Conservation (phyloP, 1,140 invertebrate genomes). For the Phthorimaea operculella region DNA sequence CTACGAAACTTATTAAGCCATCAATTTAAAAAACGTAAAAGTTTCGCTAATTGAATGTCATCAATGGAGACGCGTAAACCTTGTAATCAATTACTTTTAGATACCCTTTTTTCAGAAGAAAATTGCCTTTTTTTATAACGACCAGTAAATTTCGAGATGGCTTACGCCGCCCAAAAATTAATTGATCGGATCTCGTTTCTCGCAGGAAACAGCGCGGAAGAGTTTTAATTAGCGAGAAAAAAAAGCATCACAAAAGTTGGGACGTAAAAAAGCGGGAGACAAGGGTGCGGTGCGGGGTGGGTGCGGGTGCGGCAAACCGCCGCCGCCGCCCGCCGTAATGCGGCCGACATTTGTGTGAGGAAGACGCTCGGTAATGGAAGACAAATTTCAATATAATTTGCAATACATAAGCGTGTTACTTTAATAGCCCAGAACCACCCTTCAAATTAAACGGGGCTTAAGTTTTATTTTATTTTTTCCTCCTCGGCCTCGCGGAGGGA, state of each 20-base stretch:
- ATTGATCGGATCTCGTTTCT: constrained; percentile 66
- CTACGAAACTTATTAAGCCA: no score
- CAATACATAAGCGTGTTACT: constrained; percentile 71
- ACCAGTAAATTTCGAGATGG: constrained; percentile 58
- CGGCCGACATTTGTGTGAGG: constrained; percentile 67
- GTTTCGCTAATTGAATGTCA: constrained; percentile 14
- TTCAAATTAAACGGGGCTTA: constrained; percentile 70
- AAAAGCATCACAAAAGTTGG: constrained; percentile 62
- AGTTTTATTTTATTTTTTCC: constrained; percentile 68
- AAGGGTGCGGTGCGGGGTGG: constrained; percentile 53
- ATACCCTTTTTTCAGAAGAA: constrained; percentile 39
- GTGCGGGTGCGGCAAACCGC: constrained; percentile 51
- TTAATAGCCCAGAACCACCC: constrained; percentile 70
- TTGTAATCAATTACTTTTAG: constrained; percentile 43
- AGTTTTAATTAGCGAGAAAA: constrained; percentile 68
- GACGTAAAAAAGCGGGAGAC: constrained; percentile 65
- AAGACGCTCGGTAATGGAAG: constrained; percentile 66
- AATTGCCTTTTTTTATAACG: constrained; percentile 49
- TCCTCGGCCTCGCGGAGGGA: constrained; percentile 14
- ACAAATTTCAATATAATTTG: constrained; percentile 71
- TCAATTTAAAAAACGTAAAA: not conserved
- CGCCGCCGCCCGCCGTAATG: constrained; percentile 52
- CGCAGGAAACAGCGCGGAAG: constrained; percentile 65
- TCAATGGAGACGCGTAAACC: constrained; percentile 19
- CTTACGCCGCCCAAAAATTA: constrained; percentile 64